These are phyloP conservation scores for Drosophila kepulauana DNA, from an alignment of 1,140 invertebrate genomes.

Conservation along the genomic window DNA sequence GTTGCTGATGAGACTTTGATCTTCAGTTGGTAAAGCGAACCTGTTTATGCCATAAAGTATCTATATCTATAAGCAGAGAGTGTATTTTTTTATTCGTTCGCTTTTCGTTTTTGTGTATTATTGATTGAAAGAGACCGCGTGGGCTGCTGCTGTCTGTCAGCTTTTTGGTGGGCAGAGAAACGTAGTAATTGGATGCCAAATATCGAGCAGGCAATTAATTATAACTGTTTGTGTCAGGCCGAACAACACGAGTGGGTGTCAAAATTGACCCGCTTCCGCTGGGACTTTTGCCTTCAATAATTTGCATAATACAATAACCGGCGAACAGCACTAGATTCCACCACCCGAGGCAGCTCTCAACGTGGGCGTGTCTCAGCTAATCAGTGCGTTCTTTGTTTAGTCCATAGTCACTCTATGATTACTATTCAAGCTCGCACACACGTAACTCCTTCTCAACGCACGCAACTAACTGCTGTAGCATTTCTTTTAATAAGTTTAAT, in stretches of 20 bases:
- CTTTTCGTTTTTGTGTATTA: slow-evolving; percentile 45
- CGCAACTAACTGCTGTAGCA: slow-evolving; percentile 54
- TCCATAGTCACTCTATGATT: slow-evolving; percentile 26
- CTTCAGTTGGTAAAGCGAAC: slow-evolving; percentile 57
- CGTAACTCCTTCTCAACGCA: slow-evolving; percentile 31
- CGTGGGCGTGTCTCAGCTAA: slow-evolving; percentile 63
- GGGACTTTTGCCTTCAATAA: slow-evolving; percentile 51
- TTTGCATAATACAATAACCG: slow-evolving; percentile 73
- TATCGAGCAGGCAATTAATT: slow-evolving; percentile 79
- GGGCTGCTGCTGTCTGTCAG: slow-evolving; percentile 44
- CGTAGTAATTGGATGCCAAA: slow-evolving; percentile 68
- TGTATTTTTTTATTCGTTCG: slow-evolving; percentile 42
- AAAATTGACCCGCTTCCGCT: slow-evolving; percentile 26
- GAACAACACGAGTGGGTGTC: slow-evolving; percentile 63
- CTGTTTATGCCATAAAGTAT: slow-evolving; percentile 72
- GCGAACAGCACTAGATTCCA: slow-evolving; percentile 29
- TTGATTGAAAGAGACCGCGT: slow-evolving; percentile 58
- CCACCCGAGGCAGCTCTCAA: neutral
- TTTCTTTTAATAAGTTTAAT: slow-evolving; percentile 79
- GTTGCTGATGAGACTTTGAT: slow-evolving; percentile 77
- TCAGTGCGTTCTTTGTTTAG: slow-evolving; percentile 75
- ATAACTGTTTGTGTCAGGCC: slow-evolving; percentile 69
- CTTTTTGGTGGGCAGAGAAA: slow-evolving; percentile 8
- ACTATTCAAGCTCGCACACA: slow-evolving; percentile 16
- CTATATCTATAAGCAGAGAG: slow-evolving; percentile 56